A percentile compares a stretch with the other conserved stretches of the same genome.
Evolutionary conservation across 2,888 invertebrate genomes (phyloP).

Genomic region (Cephus rjabovi): DNA sequence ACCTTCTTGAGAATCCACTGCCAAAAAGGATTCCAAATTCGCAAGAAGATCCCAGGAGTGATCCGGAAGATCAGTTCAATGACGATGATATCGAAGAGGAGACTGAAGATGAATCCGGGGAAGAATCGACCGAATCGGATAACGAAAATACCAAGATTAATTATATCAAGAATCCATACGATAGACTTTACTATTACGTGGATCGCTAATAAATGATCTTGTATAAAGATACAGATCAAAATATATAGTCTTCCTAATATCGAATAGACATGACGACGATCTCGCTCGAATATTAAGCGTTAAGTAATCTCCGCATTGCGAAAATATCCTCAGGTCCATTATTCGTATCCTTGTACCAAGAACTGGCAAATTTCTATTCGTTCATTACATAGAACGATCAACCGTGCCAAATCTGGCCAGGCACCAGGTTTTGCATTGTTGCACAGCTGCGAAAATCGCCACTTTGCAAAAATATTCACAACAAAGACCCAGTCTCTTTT

Average conservation of each 20-base stretch:
- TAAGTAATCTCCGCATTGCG: no score
- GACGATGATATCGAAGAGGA: conserved; percentile 19
- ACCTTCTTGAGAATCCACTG: conserved; percentile 1
- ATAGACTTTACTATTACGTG: conserved; percentile 43
- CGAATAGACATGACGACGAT: conserved; percentile 2
- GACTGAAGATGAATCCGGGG: not conserved
- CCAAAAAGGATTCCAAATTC: conserved; percentile 1
- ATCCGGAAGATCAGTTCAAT: not conserved
- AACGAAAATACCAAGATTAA: not conserved
- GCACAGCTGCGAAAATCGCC: no score
- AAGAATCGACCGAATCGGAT: no score
- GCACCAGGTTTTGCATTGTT: no score
- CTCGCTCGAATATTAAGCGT: no score
- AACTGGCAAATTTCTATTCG: not conserved
- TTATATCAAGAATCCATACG: conserved; percentile 36
- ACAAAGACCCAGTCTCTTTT: no score
- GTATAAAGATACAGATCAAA: not conserved
- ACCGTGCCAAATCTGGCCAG: not conserved
- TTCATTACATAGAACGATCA: not conserved
- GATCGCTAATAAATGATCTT: conserved; percentile 23
- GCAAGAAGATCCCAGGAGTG: conserved; percentile 5
- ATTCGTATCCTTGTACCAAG: no score
- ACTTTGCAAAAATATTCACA: no score
- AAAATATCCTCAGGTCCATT: no score
- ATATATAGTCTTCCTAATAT: not conserved